Evolutionary conservation across 2,797 vertebrate species (phyloP).

Genomic region (Danio jaintianensis): DNA sequence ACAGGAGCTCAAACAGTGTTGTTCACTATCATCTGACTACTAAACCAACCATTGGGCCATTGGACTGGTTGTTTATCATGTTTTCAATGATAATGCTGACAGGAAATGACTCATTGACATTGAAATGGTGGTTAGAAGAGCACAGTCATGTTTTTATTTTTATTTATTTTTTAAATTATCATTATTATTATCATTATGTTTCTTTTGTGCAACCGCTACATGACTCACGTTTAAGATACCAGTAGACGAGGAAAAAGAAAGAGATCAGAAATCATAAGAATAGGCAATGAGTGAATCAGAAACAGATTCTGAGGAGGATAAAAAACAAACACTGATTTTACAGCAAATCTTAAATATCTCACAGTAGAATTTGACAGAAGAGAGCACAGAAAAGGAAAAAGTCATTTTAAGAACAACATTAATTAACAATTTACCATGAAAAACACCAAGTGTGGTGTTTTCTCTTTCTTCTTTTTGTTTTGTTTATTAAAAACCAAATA

Average conservation of each 20-base stretch:
- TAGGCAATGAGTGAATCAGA: constrained; percentile 81
- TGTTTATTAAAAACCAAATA: constrained; percentile 79
- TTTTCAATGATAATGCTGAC: constrained; percentile 7
- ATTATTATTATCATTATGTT: constrained; percentile 77
- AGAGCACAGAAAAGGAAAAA: constrained; percentile 80
- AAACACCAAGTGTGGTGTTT: constrained; percentile 88
- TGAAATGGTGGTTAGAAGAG: constrained; percentile 75
- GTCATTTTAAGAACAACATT: constrained; percentile 81
- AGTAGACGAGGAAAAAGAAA: constrained; percentile 73
- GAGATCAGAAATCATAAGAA: constrained; percentile 40
- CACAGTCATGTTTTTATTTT: constrained; percentile 69
- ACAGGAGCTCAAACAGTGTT: constrained; percentile 39
- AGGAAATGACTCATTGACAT: constrained; percentile 41
- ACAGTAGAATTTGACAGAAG: constrained; percentile 85
- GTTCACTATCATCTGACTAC: constrained; percentile 9
- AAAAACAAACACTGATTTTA: constrained; percentile 80
- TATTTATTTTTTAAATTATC: constrained; percentile 58
- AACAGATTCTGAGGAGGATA: constrained; percentile 77
- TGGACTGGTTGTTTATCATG: neutral
- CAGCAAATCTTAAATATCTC: constrained; percentile 83
- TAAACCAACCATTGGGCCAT: neutral
- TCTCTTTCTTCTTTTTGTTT: constrained; percentile 66
- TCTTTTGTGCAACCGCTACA: constrained; percentile 90
- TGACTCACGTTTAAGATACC: constrained; percentile 91
- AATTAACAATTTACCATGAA: constrained; percentile 83